These are phyloP conservation scores for Scomberomorus guttatus DNA, from an alignment of 2,797 vertebrate genomes.

Conservation along the genomic window DNA sequence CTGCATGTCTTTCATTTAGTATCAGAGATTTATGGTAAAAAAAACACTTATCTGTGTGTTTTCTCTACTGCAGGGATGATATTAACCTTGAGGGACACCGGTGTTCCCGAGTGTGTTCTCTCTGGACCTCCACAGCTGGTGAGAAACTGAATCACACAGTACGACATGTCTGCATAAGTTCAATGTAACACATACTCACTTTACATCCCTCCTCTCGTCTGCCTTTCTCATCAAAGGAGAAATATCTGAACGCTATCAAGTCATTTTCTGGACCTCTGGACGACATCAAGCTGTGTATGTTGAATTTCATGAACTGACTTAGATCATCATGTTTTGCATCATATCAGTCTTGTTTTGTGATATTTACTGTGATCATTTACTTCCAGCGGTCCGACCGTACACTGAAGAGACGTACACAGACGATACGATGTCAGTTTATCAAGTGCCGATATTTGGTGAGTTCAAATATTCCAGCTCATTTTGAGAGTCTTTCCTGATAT, in stretches of 20 bases:
- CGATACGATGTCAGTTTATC: constrained; percentile 91
- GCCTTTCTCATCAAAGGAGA: constrained; percentile 80
- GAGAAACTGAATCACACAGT: constrained; percentile 57
- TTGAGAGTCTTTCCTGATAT: accelerated
- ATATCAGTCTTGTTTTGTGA: not conserved
- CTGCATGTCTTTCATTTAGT: too few relatives aligned
- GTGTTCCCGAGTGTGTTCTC: constrained; percentile 91
- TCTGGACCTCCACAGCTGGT: constrained; percentile 96
- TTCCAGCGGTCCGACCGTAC: constrained; percentile 89
- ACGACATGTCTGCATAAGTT: not conserved
- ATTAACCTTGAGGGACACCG: constrained; percentile 91
- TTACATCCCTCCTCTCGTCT: not conserved
- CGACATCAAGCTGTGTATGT: constrained; percentile 91
- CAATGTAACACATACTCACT: not conserved
- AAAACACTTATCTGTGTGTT: not conserved
- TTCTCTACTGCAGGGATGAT: constrained; percentile 90
- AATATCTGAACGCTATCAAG: constrained; percentile 90
- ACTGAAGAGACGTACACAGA: constrained; percentile 87
- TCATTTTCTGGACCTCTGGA: constrained; percentile 92
- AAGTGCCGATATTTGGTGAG: constrained; percentile 93
- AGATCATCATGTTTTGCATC: accelerated
- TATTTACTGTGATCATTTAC: not conserved
- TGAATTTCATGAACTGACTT: not conserved
- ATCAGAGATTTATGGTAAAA: too few relatives aligned
- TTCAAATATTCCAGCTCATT: not conserved